Evolutionary conservation across 2,888 invertebrate genomes (phyloP).

Genomic region (Lordiphosa fenestrarum): DNA sequence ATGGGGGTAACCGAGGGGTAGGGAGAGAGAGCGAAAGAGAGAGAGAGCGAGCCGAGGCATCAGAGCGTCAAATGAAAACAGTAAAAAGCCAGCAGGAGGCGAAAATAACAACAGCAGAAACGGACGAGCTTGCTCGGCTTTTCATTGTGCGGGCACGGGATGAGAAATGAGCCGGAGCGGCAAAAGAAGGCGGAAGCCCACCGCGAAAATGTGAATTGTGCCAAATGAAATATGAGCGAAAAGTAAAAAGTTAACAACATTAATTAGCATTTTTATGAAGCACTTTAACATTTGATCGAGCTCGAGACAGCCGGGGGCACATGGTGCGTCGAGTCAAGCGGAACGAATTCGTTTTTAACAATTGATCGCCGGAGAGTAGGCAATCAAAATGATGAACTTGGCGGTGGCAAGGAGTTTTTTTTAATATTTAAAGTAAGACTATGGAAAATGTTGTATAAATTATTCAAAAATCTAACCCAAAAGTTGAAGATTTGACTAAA

Average conservation of each 20-base stretch:
- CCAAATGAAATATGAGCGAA: slow-evolving; percentile 62
- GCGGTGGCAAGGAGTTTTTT: too few relatives aligned
- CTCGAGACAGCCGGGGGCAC: background rate
- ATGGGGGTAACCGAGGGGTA: slow-evolving; percentile 31
- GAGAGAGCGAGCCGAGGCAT: slow-evolving; percentile 20
- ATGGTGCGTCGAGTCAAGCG: background rate
- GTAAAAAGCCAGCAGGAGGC: slow-evolving; percentile 63
- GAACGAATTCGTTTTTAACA: too few relatives aligned
- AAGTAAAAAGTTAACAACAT: slow-evolving; percentile 75
- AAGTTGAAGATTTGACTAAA: too few relatives aligned
- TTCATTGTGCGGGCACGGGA: background rate
- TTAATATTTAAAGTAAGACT: too few relatives aligned
- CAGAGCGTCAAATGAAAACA: slow-evolving; percentile 66
- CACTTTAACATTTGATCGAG: slow-evolving; percentile 51
- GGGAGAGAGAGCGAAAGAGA: background rate
- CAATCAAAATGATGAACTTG: too few relatives aligned
- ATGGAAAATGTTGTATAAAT: too few relatives aligned
- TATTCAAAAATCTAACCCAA: too few relatives aligned
- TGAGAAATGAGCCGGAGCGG: slow-evolving; percentile 4
- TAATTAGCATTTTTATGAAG: slow-evolving; percentile 73
- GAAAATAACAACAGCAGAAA: slow-evolving; percentile 17
- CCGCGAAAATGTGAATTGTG: slow-evolving; percentile 33
- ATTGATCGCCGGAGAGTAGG: too few relatives aligned
- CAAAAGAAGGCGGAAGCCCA: slow-evolving; percentile 19
- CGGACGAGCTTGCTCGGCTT: slow-evolving; percentile 1